Conservation (phyloP, 2,888 invertebrate species). For the Andricus quercusramuli region DNA sequence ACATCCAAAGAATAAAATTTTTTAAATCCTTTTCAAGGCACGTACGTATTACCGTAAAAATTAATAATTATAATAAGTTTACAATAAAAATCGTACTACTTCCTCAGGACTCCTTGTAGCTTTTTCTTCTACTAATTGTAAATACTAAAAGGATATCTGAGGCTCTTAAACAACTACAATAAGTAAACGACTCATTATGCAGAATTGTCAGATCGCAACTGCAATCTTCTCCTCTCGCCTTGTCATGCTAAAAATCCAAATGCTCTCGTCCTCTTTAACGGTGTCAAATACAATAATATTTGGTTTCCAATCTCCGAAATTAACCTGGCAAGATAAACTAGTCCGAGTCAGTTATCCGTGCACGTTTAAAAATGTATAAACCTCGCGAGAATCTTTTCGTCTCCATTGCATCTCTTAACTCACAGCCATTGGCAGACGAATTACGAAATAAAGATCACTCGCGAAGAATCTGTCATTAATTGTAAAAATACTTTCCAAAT, state of each 20-base stretch:
- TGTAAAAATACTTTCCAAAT: constrained; percentile 7
- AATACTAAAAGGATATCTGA: constrained; percentile 24
- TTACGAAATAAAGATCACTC: constrained; percentile 42
- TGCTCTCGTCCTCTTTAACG: not conserved
- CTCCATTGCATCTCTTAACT: constrained; percentile 58
- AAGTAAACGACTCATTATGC: constrained; percentile 32
- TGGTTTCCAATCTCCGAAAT: constrained; percentile 55
- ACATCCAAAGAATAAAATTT: not conserved
- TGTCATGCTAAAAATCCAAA: constrained; percentile 11
- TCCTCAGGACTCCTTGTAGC: not conserved
- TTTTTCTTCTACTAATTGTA: not conserved
- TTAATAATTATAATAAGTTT: constrained; percentile 11
- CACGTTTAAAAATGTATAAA: constrained; percentile 50
- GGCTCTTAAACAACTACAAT: constrained; percentile 48
- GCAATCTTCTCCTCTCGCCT: constrained; percentile 24
- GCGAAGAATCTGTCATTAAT: constrained; percentile 53
- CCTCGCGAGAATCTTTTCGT: constrained; percentile 48
- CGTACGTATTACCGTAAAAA: constrained; percentile 1
- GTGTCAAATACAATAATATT: constrained; percentile 45
- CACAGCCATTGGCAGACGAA: constrained; percentile 64
- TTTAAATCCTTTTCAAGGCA: constrained; percentile 12
- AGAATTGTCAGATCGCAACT: constrained; percentile 6
- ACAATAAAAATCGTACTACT: not conserved
- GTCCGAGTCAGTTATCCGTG: constrained; percentile 44
- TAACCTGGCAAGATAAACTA: constrained; percentile 68